phyloP scores from a whole-genome alignment of 1,140 invertebrate species.

The Brachionus rubens region DNA sequence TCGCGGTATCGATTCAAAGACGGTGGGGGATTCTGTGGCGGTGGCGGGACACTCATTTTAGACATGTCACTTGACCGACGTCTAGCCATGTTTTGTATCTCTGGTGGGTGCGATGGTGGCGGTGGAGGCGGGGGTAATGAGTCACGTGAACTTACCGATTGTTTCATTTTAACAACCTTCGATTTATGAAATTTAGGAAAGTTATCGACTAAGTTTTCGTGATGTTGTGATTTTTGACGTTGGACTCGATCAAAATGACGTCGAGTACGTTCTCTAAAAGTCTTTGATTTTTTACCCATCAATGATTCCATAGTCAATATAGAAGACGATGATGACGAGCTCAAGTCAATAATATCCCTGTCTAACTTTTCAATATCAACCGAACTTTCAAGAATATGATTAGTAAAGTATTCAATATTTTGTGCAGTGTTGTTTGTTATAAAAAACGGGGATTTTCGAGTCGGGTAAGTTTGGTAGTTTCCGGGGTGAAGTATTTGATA shows the following conservation, averaged over 20 bases:
- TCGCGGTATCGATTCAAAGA: background rate
- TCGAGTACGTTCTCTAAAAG: background rate
- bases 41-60: background rate
- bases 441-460: conserved; percentile 14
- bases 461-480: conserved; percentile 12
- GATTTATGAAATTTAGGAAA: no score
- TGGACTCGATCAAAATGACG: conserved; percentile 15
- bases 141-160: no score
- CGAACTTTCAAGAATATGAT: conserved; percentile 13
- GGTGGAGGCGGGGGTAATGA: background rate
- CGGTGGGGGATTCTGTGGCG: background rate
- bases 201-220: no score
- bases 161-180: no score
- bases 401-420: conserved; percentile 24
- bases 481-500: background rate
- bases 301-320: background rate
- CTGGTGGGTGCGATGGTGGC: background rate
- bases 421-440: conserved; percentile 21
- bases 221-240: background rate
- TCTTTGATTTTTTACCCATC: background rate
- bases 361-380: background rate
- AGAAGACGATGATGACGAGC: conserved; percentile 4
- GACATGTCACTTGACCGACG: background rate
- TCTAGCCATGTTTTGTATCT: background rate
- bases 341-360: conserved; percentile 16